A percentile compares a stretch with the other conserved stretches of the same genome.
These are phyloP conservation scores for Anguilla anguilla DNA, from an alignment of 2,797 vertebrate species.

Conservation along the genomic window DNA sequence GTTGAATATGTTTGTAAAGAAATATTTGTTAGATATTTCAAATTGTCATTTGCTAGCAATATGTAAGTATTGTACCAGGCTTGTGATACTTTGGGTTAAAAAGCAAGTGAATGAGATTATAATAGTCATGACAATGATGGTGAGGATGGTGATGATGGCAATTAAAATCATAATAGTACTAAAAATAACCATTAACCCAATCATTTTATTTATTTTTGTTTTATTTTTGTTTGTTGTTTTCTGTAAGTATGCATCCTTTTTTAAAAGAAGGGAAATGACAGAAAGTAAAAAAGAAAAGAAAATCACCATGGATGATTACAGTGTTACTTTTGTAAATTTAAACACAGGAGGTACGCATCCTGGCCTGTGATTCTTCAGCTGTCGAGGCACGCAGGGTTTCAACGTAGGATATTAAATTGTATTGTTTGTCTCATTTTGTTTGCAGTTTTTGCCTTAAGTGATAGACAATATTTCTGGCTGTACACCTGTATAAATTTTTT, in stretches of 20 bases:
- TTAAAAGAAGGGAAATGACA: constrained; percentile 48
- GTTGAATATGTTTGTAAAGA: constrained; percentile 78
- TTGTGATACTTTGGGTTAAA: constrained; percentile 86
- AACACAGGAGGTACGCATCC: constrained; percentile 74
- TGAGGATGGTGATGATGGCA: constrained; percentile 64
- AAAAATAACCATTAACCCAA: constrained; percentile 62
- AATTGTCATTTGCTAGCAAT: constrained; percentile 92
- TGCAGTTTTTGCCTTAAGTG: constrained; percentile 94
- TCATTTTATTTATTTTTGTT: neutral
- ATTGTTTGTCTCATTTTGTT: constrained; percentile 83
- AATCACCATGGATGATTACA: constrained; percentile 49
- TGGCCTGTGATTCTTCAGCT: constrained; percentile 80
- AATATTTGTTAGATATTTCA: constrained; percentile 87
- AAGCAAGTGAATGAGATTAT: constrained; percentile 89
- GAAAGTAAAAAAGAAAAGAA: constrained; percentile 45
- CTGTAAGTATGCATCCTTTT: constrained; percentile 75
- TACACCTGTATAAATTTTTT: constrained; percentile 96
- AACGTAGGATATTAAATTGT: constrained; percentile 72
- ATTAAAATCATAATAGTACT: constrained; percentile 56
- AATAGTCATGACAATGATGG: constrained; percentile 74
- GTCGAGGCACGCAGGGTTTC: constrained; percentile 81
- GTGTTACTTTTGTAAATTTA: constrained; percentile 73
- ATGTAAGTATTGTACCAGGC: constrained; percentile 87
- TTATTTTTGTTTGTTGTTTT: constrained; percentile 65
- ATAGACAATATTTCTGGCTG: constrained; percentile 95